Evolutionary conservation across 2,797 vertebrate species (phyloP), one percentile per base, ranked within the genome.

Genomic region (Scomberomorus guttatus): DNA sequence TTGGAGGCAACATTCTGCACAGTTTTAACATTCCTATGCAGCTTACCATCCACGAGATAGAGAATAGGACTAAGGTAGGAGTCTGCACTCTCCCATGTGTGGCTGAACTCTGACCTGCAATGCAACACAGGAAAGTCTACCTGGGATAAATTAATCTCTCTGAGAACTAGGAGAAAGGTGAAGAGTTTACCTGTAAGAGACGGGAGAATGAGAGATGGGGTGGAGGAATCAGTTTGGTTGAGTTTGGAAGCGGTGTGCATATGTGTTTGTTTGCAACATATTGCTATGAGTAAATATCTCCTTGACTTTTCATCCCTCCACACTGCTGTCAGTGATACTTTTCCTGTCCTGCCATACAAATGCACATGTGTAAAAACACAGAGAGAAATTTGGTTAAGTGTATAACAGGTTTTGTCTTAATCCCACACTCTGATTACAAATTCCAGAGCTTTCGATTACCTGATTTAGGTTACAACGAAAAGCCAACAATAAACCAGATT

Each of bases 11-110:
- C 94, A 97, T 99, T 92, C 95, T 99, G 90, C 98, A 99, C 95
- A 99, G 98, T 93, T 99, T 99, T 91, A 99, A 99, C 95, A 98
- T 99, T 95, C 98, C 98, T 90, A 99, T 99, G 98, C 98, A 99
- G 96, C 96, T 99, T 76, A 96, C 95, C 83, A 97, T 99, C 91
- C 96, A 98, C 55, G 98, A 99, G 92, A 99, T 99, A 83, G 98
- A 99, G 94, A 97, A 98, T 90, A 96, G 97, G 92, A 99, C 98
- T 24, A 98, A 97, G 97, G 98, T 99, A 95, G 55, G 85, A 76
- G 54, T 62, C 55, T 54, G 42, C 27, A 50, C 12, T 51, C 46
- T 68, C 22, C 39, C 44, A 50, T 44, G 60, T 79, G 39, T 29
- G 32, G 37, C 56, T 58, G 57, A 80, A 24, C 20, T 61, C 42